Evolutionary conservation across 2,888 invertebrate genomes (phyloP), one percentile per base, ranked within the genome.

Genomic region (Euphydryas editha): DNA sequence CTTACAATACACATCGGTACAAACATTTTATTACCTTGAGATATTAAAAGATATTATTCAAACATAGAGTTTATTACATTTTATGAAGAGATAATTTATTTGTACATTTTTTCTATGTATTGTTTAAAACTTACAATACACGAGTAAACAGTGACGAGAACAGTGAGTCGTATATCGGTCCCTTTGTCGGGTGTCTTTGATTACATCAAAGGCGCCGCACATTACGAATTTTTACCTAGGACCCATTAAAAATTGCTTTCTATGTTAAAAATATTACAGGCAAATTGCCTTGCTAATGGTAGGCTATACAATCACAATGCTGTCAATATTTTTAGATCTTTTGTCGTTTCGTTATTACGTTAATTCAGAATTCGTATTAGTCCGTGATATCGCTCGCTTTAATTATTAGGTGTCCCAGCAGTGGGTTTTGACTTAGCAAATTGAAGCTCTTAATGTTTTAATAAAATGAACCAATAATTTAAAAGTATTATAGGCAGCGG

Each of bases 131-230:
- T 18, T n/a, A 69, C 69, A 69, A 68, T 68, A 47, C 49, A 62
- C 59, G 46, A 54, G 54, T 69, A 62, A 67, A 67, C 55, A 62
- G 65, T 57, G 65, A 47, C 44, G 24, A 39, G 69, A 69, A 71
- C 67, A 63, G 63, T 66, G 63, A 46, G 74, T 47, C 66, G 67
- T 64, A 65, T 72, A 76, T 82, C 85, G 87, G 84, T 72, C 69
- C 81, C 83, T 89, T 90, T 90, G 92, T 88, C 89, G 90, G 87
- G 72, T 67, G 69, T 77, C 80, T 88, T 88, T 88, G 85, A 84
- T 76, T 77, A 77, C 78, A 65, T 84, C 83, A 90, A 89, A 90
- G 82, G 81, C 60, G 76, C 87, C 87, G 88, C 78, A 79, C 77
- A 82, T 82, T 84, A 87, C 83, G 82, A 61, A 55, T 58, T 70